Conservation (phyloP, 37 sponge, comb jelly and placozoan species). For the Crambe crambe region DNA sequence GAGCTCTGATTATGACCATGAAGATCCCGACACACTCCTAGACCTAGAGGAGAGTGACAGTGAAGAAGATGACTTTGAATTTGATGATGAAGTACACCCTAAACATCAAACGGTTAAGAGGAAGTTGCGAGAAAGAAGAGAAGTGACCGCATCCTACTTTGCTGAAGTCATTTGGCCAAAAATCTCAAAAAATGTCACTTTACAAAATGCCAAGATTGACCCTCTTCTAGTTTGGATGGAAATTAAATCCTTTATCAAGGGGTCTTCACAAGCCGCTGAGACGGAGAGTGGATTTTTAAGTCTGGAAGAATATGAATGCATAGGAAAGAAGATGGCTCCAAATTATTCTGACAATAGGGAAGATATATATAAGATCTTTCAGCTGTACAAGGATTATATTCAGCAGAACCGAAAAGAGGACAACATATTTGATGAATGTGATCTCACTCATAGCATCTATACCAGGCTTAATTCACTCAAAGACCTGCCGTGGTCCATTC, state of each 20-base stretch:
- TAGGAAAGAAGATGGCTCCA: slow-evolving; percentile 75
- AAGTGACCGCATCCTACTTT: slow-evolving; percentile 43
- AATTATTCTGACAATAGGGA: slow-evolving; percentile 58
- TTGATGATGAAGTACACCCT: not conserved
- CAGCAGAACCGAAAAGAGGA: slow-evolving; percentile 7
- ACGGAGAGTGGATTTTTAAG: slow-evolving; percentile 40
- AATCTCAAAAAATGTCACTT: slow-evolving; percentile 15
- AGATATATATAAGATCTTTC: slow-evolving; percentile 65
- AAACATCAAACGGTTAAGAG: not conserved
- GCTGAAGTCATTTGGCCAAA: slow-evolving; percentile 46
- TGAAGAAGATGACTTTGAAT: slow-evolving; percentile 22
- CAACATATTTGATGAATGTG: slow-evolving; percentile 73
- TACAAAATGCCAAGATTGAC: slow-evolving; percentile 1
- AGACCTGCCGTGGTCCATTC: slow-evolving; percentile 43
- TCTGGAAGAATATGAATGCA: slow-evolving; percentile 47
- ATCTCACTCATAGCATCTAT: slow-evolving; percentile 51
- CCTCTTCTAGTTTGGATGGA: slow-evolving; percentile 84
- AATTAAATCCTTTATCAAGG: slow-evolving; percentile 84
- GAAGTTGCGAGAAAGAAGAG: slow-evolving; percentile 39
- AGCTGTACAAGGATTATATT: slow-evolving; percentile 21
- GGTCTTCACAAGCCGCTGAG: slow-evolving; percentile 69
- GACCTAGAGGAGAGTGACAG: slow-evolving; percentile 41
- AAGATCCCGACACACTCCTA: slow-evolving; percentile 31
- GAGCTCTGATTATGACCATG: slow-evolving; percentile 55
- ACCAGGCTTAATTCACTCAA: slow-evolving; percentile 15